Percentiles rank a stretch among this genome's conserved stretches.
Conservation (phyloP, 2,888 invertebrate genomes). For the Gnatocerus cornutus region DNA sequence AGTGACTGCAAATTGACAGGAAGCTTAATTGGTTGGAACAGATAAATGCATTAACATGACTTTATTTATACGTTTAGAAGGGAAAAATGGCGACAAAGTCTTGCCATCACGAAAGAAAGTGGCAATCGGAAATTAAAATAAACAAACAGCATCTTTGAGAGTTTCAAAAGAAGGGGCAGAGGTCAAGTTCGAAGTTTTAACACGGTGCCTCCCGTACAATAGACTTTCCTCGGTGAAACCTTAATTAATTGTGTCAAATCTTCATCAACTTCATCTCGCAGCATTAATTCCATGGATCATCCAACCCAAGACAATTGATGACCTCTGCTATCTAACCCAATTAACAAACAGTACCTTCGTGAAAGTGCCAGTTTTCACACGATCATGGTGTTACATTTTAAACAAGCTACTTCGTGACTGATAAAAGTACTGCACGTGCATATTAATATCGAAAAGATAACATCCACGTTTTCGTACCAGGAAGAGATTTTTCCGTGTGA, state of each 20-base stretch:
- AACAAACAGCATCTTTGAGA: too few species aligned
- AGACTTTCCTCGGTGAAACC: background rate
- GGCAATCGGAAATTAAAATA: too few species aligned
- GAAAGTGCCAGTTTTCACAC: slow-evolving; percentile 47
- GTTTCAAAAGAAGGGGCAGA: background rate
- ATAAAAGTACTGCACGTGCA: slow-evolving; percentile 40
- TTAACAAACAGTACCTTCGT: slow-evolving; percentile 35
- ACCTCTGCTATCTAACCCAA: slow-evolving; percentile 39
- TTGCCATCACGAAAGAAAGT: background rate
- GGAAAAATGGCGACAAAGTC: background rate
- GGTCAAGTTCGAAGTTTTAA: background rate
- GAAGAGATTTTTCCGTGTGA: background rate
- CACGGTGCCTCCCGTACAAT: background rate
- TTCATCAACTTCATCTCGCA: background rate
- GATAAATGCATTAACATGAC: slow-evolving; percentile 24
- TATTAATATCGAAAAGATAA: slow-evolving; percentile 26
- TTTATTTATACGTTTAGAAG: slow-evolving; percentile 24
- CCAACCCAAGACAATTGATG: slow-evolving; percentile 36
- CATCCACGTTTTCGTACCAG: too few species aligned
- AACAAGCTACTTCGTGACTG: slow-evolving; percentile 46
- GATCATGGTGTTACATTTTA: slow-evolving; percentile 48
- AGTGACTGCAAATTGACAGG: slow-evolving; percentile 13
- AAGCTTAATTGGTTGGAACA: slow-evolving; percentile 39
- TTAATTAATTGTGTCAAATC: slow-evolving; percentile 4
- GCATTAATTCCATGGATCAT: slow-evolving; percentile 26